A percentile compares a stretch with the other conserved stretches of the same genome.
Evolutionary conservation across 1,140 invertebrate species (phyloP).

Genomic region (Armadillidium nasatum): DNA sequence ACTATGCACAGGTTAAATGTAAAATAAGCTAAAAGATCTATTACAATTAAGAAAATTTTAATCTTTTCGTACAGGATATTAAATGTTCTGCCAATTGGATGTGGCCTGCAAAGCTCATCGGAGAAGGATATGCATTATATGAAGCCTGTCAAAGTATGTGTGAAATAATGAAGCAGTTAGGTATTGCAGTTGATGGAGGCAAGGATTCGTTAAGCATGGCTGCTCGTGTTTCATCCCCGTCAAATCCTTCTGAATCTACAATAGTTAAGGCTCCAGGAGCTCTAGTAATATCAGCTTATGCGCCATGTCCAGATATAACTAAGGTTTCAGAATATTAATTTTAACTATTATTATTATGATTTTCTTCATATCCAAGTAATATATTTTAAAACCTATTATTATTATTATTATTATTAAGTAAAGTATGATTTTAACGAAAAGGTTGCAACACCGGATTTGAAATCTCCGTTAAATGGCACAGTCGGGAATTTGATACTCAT

Average conservation of each 20-base stretch:
- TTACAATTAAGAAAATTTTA: no score
- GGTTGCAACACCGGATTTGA: constrained; percentile 81
- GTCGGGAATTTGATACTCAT: constrained; percentile 36
- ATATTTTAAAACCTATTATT: no score
- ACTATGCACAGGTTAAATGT: no score
- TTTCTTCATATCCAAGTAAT: no score
- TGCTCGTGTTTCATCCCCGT: constrained; percentile 72
- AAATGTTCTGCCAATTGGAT: constrained; percentile 99
- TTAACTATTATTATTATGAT: no score
- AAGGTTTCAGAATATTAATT: constrained; percentile 40
- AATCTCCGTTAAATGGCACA: constrained; percentile 58
- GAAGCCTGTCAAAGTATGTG: constrained; percentile 86
- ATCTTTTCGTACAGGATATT: constrained; percentile 63
- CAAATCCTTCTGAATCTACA: constrained; percentile 24
- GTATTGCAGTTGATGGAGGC: constrained; percentile 92
- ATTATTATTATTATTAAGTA: no score
- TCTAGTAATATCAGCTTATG: constrained; percentile 90
- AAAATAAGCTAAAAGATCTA: no score
- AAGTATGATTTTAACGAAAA: no score
- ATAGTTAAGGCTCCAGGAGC: constrained; percentile 58
- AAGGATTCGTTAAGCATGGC: constrained; percentile 99
- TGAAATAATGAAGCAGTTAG: constrained; percentile 73
- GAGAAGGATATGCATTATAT: constrained; percentile 80
- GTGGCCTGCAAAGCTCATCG: constrained; percentile 93
- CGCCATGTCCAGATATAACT: constrained; percentile 81